Base-by-base conservation (phyloP, 2,888 invertebrate genomes). In the Encarsia formosa region DNA sequence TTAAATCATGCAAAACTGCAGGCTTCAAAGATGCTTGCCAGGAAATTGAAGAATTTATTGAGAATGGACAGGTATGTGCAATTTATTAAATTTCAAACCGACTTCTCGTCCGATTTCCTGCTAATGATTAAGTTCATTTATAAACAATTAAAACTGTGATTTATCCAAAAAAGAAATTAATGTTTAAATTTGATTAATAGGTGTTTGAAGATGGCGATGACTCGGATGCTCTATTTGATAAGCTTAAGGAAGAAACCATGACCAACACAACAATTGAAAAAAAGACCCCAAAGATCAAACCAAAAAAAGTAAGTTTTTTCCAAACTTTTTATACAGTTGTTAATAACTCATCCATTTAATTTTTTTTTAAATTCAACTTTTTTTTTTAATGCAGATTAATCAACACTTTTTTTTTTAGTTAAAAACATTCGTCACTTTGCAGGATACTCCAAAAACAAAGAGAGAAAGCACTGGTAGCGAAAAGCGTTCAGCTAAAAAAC, bases 1-100 rank as follows among this genome's bases (percentile, higher is more conserved):
- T 82, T 47, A 87, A 86, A 70, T 82, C 86, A 83, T 55, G 52
- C 73, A 91, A 90, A 75, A 82, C 86, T 0, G 77, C 80, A 1
- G 80, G 80, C 6, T 91, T 92, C 70, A 88, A 87, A 71, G 85
- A 88, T 58, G 92, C 91, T 1, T 80, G 90, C 56, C 79, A 78
- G 49, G 86, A 88, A 64, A 91, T 92, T 57, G 89, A 91, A 65
- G 84, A 87, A 45, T 90, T 83, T 65, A 85, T 88, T 56, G 77
- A 77, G n/a, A 79, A 86, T 66, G 85, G 85, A 49, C 81, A 82
- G 78, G 85, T 84, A 65, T 67, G 77, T 64, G 45, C 24, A 23
- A 51, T 52, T 24, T n/a, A 26, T 52, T 44, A 19, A 20, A 35
- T 35, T n/a, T n/a, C n/a, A n/a, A n/a, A n/a, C n/a, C n/a, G n/a